A percentile compares a stretch with the other conserved stretches of the same genome.
These are phyloP conservation scores for Promerops cafer DNA, from an alignment of 2,113 vertebrate species.

Conservation along the genomic window DNA sequence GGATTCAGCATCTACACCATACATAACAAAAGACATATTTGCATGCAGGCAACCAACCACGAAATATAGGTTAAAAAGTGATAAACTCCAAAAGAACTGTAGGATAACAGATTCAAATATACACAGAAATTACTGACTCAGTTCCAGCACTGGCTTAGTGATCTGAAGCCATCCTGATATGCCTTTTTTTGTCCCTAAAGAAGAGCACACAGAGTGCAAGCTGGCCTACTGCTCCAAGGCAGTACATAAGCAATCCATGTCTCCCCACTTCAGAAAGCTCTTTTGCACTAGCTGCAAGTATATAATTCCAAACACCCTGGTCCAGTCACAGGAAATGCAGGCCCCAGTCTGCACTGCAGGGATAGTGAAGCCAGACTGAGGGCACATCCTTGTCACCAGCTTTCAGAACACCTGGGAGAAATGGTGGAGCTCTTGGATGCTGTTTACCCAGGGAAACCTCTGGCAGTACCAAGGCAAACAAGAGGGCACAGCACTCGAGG, in stretches of 20 bases:
- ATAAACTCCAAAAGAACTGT: not conserved
- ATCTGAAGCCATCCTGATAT: not conserved
- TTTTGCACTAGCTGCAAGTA: not conserved
- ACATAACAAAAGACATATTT: not conserved
- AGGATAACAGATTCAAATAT: not conserved
- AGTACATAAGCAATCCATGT: not conserved
- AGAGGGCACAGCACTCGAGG: not conserved
- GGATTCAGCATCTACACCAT: not conserved
- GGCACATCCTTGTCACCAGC: not conserved
- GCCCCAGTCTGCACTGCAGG: no score
- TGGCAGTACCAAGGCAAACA: not conserved
- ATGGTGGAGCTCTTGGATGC: not conserved
- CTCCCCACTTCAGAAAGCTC: not conserved
- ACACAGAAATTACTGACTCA: not conserved
- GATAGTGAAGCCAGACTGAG: not conserved
- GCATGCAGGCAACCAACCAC: not conserved
- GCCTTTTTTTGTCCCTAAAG: not conserved
- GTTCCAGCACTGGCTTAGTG: not conserved
- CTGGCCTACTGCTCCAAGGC: not conserved
- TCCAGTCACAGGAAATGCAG: not conserved
- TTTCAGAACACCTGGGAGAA: not conserved
- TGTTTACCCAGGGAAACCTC: not conserved
- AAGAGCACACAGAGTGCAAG: not conserved
- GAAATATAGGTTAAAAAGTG: not conserved
- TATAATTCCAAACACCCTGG: not conserved